These are phyloP conservation scores for Grammomys surdaster DNA, from an alignment of 2,113 vertebrate genomes.

Conservation along the genomic window DNA sequence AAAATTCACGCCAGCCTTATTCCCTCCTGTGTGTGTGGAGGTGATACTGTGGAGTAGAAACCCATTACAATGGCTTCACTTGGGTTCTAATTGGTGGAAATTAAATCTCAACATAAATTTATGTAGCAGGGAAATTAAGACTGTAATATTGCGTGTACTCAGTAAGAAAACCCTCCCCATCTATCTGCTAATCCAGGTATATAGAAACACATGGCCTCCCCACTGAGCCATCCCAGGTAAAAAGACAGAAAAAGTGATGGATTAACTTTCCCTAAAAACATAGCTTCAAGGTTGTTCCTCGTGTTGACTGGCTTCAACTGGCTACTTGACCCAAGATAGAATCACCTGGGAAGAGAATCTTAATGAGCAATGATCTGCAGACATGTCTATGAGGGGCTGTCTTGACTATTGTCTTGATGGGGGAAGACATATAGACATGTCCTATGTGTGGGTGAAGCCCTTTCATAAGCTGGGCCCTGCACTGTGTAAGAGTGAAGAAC, in stretches of 20 bases:
- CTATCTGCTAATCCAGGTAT: constrained; percentile 43
- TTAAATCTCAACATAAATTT: constrained; percentile 85
- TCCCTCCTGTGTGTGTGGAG: constrained; percentile 41
- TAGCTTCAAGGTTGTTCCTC: not conserved
- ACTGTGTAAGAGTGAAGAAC: not conserved
- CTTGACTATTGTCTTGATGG: not conserved
- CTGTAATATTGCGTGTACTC: constrained; percentile 67
- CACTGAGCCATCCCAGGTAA: not conserved
- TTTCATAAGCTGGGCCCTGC: too few relatives aligned
- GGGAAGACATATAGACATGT: rapidly evolving
- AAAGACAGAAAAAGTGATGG: not conserved
- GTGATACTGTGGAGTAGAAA: constrained; percentile 61
- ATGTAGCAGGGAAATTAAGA: constrained; percentile 70
- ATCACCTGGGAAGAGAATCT: not conserved
- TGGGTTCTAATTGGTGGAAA: constrained; percentile 84
- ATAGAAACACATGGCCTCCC: not conserved
- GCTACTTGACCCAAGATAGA: not conserved
- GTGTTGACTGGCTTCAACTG: not conserved
- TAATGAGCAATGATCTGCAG: not conserved
- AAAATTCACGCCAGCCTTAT: constrained; percentile 78
- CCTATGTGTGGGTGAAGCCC: not conserved
- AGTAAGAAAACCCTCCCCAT: constrained; percentile 64
- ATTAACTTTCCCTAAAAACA: constrained; percentile 42
- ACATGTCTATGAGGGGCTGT: not conserved
- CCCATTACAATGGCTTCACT: constrained; percentile 81